These are phyloP conservation scores for Tadarida brasiliensis DNA, from an alignment of 2,797 vertebrate genomes.

Conservation along the genomic window DNA sequence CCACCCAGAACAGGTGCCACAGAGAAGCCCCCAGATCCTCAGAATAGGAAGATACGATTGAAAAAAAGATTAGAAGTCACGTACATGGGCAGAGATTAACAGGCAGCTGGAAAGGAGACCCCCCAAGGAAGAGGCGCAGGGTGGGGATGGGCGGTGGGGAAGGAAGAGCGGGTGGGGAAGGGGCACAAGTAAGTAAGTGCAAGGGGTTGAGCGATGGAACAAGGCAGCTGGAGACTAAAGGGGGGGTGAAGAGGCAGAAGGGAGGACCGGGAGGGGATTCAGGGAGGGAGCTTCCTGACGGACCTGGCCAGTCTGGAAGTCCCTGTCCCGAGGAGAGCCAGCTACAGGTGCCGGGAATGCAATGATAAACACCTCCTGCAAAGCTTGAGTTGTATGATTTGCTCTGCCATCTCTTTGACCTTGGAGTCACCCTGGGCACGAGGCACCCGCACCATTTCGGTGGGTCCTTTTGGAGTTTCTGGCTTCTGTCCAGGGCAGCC, in stretches of 20 bases:
- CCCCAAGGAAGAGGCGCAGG: background rate
- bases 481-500: background rate
- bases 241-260: fast-evolving
- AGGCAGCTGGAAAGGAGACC: background rate
- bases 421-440: background rate
- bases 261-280: background rate
- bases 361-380: background rate
- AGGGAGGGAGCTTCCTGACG: background rate
- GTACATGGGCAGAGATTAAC: background rate
- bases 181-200: too few relatives aligned
- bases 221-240: background rate
- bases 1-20: background rate
- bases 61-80: background rate
- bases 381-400: background rate
- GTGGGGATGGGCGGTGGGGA: fast-evolving
- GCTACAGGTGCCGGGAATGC: background rate
- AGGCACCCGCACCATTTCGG: background rate
- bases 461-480: background rate
- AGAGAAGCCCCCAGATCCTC: background rate
- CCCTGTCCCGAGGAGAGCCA: background rate
- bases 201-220: fast-evolving
- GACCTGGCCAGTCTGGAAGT: background rate
- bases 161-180: background rate
- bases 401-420: background rate
- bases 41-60: background rate